Conservation (phyloP, 2,113 vertebrate species). For the Ictidomys tridecemlineatus region DNA sequence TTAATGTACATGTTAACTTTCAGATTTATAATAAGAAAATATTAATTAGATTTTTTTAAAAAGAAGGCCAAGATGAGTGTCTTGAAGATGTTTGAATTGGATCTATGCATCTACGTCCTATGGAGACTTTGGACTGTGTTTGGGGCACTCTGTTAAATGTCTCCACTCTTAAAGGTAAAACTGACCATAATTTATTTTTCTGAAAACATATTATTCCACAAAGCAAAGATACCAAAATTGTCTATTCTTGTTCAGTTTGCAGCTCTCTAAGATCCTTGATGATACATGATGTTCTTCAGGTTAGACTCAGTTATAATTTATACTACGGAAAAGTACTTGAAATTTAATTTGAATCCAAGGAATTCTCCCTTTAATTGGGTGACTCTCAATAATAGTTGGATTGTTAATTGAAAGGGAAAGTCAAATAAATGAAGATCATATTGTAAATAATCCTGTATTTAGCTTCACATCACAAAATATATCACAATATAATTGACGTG, state of each 20-base stretch:
- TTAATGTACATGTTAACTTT: not conserved
- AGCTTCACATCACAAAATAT: not conserved
- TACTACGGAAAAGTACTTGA: not conserved
- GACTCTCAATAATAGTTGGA: not conserved
- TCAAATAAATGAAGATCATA: not conserved
- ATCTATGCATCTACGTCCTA: not conserved
- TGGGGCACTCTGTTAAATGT: not conserved
- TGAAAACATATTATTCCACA: slow-evolving; percentile 7
- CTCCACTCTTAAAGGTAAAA: not conserved
- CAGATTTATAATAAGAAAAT: not conserved
- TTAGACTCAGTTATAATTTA: not conserved
- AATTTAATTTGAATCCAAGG: not conserved
- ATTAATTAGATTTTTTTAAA: not conserved
- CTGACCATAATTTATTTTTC: not conserved
- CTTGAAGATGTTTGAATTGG: not conserved
- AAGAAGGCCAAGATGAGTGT: not conserved
- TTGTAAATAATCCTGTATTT: not conserved
- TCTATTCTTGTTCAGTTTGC: not conserved
- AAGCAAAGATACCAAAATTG: not conserved
- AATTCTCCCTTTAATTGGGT: not conserved
- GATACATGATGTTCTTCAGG: not conserved
- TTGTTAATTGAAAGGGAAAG: not conserved
- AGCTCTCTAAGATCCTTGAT: not conserved
- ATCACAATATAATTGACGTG: not conserved
- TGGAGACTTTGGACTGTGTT: not conserved